Evolutionary conservation across 2,113 vertebrate genomes (phyloP).

Genomic region (Gymnobelideus leadbeateri): DNA sequence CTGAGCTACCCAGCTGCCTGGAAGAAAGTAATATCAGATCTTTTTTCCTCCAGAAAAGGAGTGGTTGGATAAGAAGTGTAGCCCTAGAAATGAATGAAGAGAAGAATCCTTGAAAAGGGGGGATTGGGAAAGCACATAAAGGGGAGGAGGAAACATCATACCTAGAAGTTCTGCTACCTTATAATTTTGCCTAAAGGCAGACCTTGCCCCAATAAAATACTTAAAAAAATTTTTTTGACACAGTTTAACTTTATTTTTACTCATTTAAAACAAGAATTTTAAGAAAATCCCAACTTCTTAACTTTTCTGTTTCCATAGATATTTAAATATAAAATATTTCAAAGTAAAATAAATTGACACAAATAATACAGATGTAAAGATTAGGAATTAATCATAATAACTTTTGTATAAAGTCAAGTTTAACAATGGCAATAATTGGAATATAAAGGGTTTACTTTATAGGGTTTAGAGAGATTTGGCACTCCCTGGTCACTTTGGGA

Average conservation of each 20-base stretch:
- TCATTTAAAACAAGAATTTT: not conserved
- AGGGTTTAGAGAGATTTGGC: not conserved
- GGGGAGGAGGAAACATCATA: not conserved
- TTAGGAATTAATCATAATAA: not conserved
- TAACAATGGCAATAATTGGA: not conserved
- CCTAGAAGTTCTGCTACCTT: not conserved
- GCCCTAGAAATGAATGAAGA: not conserved
- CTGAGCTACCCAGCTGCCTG: not conserved
- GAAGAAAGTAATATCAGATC: not conserved
- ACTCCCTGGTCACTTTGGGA: not conserved
- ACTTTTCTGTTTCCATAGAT: not conserved
- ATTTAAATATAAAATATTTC: not conserved
- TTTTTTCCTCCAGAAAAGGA: not conserved
- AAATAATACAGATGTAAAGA: not conserved
- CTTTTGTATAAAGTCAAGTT: not conserved
- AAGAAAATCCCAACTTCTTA: not conserved
- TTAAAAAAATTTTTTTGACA: not conserved
- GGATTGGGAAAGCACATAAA: not conserved
- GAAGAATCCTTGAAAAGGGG: not conserved
- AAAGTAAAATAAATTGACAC: not conserved
- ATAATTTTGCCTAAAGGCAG: not conserved
- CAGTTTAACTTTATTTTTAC: not conserved
- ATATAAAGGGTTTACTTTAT: not conserved
- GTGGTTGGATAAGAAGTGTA: not conserved
- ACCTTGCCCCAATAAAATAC: not conserved